phyloP scores from a whole-genome alignment of 1,140 invertebrate genomes.

The Drosophila kepulauana region DNA sequence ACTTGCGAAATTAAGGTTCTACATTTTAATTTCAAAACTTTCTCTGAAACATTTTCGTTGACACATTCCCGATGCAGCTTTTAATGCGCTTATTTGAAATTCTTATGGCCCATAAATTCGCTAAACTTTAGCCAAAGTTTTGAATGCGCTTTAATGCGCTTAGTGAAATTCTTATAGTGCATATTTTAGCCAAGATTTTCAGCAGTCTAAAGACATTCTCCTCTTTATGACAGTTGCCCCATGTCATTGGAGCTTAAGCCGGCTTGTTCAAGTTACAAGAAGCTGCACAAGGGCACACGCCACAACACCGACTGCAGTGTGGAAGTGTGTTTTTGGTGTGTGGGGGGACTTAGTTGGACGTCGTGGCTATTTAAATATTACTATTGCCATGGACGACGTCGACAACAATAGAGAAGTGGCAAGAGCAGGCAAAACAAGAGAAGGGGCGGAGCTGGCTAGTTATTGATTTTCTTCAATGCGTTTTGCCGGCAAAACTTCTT shows the following conservation, averaged over 20 bases:
- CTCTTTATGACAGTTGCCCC: neutral
- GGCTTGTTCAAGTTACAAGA: constrained; percentile 12
- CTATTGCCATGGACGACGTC: constrained; percentile 72
- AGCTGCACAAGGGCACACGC: constrained; percentile 31
- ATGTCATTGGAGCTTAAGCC: constrained; percentile 17
- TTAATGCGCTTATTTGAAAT: neutral
- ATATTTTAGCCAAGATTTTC: neutral
- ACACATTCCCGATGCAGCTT: no score
- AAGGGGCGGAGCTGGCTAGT: constrained; percentile 2
- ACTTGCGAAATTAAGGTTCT: no score
- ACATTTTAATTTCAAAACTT: no score
- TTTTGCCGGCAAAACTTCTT: constrained; percentile 31
- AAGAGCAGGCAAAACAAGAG: neutral
- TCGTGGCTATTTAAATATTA: constrained; percentile 67
- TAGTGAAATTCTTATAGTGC: neutral
- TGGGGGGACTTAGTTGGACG: neutral
- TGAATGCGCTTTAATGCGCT: constrained; percentile 13
- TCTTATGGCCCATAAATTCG: neutral
- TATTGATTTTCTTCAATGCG: constrained; percentile 69
- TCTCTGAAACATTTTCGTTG: no score
- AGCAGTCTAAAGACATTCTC: neutral
- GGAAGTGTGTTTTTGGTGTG: neutral
- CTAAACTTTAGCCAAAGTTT: neutral
- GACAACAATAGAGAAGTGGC: constrained; percentile 41
- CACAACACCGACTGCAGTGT: neutral